Base-by-base conservation (phyloP, 2,888 invertebrate species). In the Emmelina monodactyla region DNA sequence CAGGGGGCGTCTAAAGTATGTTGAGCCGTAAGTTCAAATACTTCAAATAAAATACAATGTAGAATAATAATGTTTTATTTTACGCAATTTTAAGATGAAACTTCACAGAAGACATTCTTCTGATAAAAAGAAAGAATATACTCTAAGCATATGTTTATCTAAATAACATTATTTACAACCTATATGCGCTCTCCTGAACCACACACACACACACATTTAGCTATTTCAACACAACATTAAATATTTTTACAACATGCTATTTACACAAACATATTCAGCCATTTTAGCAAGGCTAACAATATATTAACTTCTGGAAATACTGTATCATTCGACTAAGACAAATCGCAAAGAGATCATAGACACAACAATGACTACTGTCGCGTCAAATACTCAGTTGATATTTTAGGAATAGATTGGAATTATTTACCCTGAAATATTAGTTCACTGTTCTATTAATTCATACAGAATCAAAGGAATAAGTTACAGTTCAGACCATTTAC, bases 1-100 rank as follows among this genome's bases (percentile, higher is more conserved):
- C n/a, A n/a, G n/a, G n/a, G n/a, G n/a, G n/a, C n/a, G n/a, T n/a
- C n/a, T n/a, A n/a, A n/a, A n/a, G n/a, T n/a, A n/a, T n/a, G n/a
- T n/a, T n/a, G n/a, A n/a, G n/a, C n/a, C n/a, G n/a, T n/a, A n/a
- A n/a, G n/a, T n/a, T n/a, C n/a, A 19, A 19, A 19, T 11, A 25
- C n/a, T 25, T 25, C 9, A 10, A 25, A 25, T 25, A 25, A 25
- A 25, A 25, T 11, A 7, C 9, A 25, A 4, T 7, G 3, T 7
- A 25, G 25, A 25, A 25, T 25, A 25, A 25, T 25, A 25, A 25
- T 25, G 25, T 25, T 25, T 25, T 25, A 25, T 25, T 25, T 25
- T 25, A 25, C 11, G 11, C 25, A 25, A 3, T 25, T 25, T 25
- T n/a, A 25, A n/a, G 25, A 25, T 25, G 25, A 25, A 25, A 7